These are phyloP conservation scores for Malthinus seriepunctatus DNA, from an alignment of 2,888 invertebrate species.

Conservation along the genomic window DNA sequence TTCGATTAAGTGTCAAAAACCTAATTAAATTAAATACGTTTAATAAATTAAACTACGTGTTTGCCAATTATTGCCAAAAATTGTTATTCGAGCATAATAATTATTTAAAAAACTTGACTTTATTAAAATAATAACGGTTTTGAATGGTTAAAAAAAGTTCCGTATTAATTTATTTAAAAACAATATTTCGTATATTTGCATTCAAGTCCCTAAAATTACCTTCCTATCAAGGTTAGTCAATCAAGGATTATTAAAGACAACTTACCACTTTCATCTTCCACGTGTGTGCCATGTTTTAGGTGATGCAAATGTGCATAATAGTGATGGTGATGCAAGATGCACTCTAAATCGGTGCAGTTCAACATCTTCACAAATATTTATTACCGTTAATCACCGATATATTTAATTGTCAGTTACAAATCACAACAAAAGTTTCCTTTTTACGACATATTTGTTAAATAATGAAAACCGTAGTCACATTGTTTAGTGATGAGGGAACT, in stretches of 20 bases:
- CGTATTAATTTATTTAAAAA: not conserved
- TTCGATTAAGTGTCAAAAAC: no score
- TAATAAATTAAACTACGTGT: no score
- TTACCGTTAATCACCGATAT: conserved; percentile 1
- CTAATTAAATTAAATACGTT: no score
- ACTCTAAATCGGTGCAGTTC: conserved; percentile 78
- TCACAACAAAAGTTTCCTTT: not conserved
- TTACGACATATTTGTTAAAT: conserved; percentile 3
- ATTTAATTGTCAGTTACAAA: not conserved
- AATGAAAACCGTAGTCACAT: not conserved
- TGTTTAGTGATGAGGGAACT: not conserved
- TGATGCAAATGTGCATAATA: conserved; percentile 75
- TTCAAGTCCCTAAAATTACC: conserved; percentile 13
- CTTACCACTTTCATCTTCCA: conserved; percentile 68
- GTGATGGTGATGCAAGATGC: conserved; percentile 75
- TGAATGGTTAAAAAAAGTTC: not conserved
- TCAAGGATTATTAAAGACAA: conserved; percentile 25
- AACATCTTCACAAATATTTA: conserved; percentile 59
- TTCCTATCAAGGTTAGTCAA: conserved; percentile 23
- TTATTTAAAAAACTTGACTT: not conserved
- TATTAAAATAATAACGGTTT: not conserved
- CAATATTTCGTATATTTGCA: not conserved
- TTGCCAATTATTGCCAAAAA: no score
- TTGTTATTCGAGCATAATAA: no score
- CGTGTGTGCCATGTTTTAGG: conserved; percentile 63